Evolutionary conservation across 2,113 vertebrate genomes (phyloP), one percentile per base, ranked within the genome.

Genomic region (Dascyllus trimaculatus): DNA sequence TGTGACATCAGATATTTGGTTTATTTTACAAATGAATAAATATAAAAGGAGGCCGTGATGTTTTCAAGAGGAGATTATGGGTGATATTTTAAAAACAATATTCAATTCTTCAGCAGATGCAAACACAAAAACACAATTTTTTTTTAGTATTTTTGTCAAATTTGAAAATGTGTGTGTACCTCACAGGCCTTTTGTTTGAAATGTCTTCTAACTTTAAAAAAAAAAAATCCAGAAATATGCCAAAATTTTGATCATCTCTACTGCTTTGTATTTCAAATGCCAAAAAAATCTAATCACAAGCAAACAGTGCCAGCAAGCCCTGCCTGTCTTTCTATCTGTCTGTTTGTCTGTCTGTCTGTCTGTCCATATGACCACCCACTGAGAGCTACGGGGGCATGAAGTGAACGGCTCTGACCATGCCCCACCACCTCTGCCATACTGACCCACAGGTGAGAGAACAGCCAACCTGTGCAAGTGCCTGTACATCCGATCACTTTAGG

Each of bases 311-410:
- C 80, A 53, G 74, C 21, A 63, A 66, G 40, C 68, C 58, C 24
- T 61, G 78, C 68, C 46, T 48, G 59, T 35, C 17, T 81, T 56
- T 74, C 78, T 29, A 5, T 65, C 65, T 73, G 40, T 72, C 72
- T 67, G 29, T 66, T 56, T 80, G 57, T 62, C 43, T 84, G 78
- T 63, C 69, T 54, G 64, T 21, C 43, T 61, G 56, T 75, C 62
- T 59, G 68, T 77, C 54, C 46, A 14, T 25, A 21, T 79, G 93
- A 87, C 93, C 93, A 94, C 92, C 93, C 92, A 93, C 89, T 45
- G 63, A 89, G 87, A 75, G 72, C 81, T 60, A 1, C 8, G 40
- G 25, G 32, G 21, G 17, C 83, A 26, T 67, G 61, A 82, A 82
- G 49, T 18, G 21, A 76, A 38, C 45, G 17, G 24, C 73, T 70